phyloP scores from a whole-genome alignment of 2,888 invertebrate genomes.

The Drosophila nr. perissopoda region DNA sequence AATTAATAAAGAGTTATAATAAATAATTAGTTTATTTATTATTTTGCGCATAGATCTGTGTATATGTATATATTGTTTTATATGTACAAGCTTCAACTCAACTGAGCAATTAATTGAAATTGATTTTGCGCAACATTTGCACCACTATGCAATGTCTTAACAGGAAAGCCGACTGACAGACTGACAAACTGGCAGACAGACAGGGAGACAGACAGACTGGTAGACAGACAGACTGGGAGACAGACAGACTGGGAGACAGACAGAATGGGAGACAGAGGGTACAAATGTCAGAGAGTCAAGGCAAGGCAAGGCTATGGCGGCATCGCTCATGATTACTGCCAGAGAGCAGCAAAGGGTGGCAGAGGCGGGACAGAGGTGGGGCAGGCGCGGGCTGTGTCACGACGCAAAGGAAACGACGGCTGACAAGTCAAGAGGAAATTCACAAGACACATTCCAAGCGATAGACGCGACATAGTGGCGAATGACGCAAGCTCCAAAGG shows the following conservation, averaged over 20 bases:
- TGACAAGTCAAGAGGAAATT: slow-evolving; percentile 67
- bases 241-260: slow-evolving; percentile 31
- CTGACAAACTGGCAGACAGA: background rate
- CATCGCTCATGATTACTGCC: slow-evolving; percentile 68
- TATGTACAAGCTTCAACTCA: background rate
- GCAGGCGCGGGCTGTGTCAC: background rate
- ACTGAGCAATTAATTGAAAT: background rate
- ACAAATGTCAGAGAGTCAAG: slow-evolving; percentile 71
- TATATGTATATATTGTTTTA: background rate
- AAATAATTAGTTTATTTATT: too few relatives aligned
- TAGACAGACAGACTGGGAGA: slow-evolving; percentile 27
- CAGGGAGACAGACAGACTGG: background rate
- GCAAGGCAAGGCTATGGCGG: slow-evolving; percentile 49
- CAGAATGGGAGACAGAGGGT: slow-evolving; percentile 31
- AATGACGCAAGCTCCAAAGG: slow-evolving; percentile 42
- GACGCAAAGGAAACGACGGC: slow-evolving; percentile 48
- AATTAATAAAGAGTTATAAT: background rate
- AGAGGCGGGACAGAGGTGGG: background rate
- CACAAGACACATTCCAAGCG: slow-evolving; percentile 37
- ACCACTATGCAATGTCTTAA: slow-evolving; percentile 47
- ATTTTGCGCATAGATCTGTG: background rate
- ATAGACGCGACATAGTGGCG: slow-evolving; percentile 36
- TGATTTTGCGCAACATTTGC: background rate
- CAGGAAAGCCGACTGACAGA: slow-evolving; percentile 25
- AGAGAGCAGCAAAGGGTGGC: background rate